Evolutionary conservation across 2,113 vertebrate genomes (phyloP).

Genomic region (Capreolus pygargus): DNA sequence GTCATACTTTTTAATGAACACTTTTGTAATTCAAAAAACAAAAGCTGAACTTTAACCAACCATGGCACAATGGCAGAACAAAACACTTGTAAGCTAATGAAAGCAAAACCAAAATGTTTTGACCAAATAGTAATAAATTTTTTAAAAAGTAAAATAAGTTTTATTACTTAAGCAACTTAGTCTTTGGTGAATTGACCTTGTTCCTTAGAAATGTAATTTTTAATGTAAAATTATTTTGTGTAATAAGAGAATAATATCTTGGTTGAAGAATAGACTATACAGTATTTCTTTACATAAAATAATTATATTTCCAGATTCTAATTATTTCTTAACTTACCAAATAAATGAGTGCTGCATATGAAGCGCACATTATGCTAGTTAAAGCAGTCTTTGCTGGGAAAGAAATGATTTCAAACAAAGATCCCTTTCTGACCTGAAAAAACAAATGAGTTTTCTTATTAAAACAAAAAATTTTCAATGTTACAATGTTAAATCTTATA

Average conservation of each 20-base stretch:
- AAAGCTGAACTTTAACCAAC: neutral
- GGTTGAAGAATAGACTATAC: neutral
- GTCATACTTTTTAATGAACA: neutral
- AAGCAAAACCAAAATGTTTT: neutral
- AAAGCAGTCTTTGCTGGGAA: slow-evolving; percentile 62
- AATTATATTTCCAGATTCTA: neutral
- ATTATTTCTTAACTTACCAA: slow-evolving; percentile 24
- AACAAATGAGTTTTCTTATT: slow-evolving; percentile 14
- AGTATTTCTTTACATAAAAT: neutral
- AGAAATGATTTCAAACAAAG: slow-evolving; percentile 61
- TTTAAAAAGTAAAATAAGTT: neutral
- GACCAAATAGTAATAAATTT: neutral
- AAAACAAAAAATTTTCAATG: neutral
- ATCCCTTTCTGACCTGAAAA: slow-evolving; percentile 32
- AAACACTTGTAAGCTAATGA: neutral
- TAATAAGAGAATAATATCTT: neutral
- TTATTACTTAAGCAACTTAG: slow-evolving; percentile 21
- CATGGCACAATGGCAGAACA: neutral
- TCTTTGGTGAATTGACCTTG: neutral
- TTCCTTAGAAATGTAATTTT: slow-evolving; percentile 13
- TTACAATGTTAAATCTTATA: slow-evolving; percentile 10
- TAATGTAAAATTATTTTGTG: slow-evolving; percentile 32
- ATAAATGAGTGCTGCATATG: slow-evolving; percentile 69
- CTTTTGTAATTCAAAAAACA: neutral
- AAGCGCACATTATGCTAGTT: slow-evolving; percentile 16